Conservation (phyloP, 2,113 vertebrate genomes). For the Ochotona curzoniae region DNA sequence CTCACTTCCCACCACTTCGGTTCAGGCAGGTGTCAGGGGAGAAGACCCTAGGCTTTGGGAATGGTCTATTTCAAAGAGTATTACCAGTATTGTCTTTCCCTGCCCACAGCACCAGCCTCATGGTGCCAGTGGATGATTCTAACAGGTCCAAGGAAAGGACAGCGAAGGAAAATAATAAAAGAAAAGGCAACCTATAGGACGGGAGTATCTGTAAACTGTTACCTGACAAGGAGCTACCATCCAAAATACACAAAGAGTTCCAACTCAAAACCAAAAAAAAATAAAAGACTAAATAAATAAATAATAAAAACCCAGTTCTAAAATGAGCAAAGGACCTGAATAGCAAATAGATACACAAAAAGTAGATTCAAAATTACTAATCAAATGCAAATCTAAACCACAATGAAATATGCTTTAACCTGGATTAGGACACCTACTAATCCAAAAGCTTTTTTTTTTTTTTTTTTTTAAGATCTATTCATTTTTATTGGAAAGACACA, state of each 20-base stretch:
- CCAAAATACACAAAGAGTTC: not conserved
- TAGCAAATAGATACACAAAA: too few relatives aligned
- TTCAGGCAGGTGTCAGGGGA: not conserved
- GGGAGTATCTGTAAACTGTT: not conserved
- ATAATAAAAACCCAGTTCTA: not conserved
- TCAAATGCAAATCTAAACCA: not conserved
- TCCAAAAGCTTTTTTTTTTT: too few relatives aligned
- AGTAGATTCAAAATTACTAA: not conserved
- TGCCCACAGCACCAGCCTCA: not conserved
- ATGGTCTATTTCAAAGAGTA: not conserved
- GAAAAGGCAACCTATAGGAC: not conserved
- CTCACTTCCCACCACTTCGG: not conserved
- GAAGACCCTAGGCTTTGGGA: not conserved
- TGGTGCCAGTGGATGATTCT: fast-evolving
- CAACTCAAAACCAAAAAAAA: not conserved
- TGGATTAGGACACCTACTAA: not conserved
- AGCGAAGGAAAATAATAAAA: not conserved
- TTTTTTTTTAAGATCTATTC: too few relatives aligned
- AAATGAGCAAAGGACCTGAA: not conserved
- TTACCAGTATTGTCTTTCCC: not conserved
- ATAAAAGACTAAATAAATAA: too few relatives aligned
- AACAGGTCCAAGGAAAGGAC: not conserved
- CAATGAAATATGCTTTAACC: not conserved
- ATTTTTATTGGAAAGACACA: too few relatives aligned
- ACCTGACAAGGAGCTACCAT: not conserved